Percentiles rank a stretch among this genome's conserved stretches.
phyloP scores from a whole-genome alignment of 2,797 vertebrate genomes.

The Clamator glandarius region DNA sequence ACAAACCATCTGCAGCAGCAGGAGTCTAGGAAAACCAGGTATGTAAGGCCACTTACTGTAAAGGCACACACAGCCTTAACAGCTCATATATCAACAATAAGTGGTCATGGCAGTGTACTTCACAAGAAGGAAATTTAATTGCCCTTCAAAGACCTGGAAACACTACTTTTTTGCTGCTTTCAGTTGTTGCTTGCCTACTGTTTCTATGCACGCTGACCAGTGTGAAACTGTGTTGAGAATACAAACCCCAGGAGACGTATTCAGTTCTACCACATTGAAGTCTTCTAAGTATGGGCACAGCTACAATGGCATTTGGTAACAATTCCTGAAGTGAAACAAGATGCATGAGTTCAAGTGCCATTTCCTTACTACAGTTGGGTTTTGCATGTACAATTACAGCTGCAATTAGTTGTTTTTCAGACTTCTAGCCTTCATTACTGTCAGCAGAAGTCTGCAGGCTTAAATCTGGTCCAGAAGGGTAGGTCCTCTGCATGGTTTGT shows the following conservation, averaged over 20 bases:
- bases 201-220: accelerated
- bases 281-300: accelerated
- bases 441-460: background rate
- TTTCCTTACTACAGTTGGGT: background rate
- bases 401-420: background rate
- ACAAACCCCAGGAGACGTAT: background rate
- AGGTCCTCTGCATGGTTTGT: background rate
- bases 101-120: background rate
- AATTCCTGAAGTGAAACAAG: background rate
- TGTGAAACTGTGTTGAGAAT: no score
- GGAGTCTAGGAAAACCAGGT: background rate
- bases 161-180: background rate
- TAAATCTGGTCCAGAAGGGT: background rate
- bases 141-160: background rate
- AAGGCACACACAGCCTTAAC: background rate
- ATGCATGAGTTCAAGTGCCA: accelerated
- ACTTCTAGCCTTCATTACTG: background rate
- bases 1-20: background rate
- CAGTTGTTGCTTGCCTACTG: accelerated
- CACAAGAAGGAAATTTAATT: background rate
- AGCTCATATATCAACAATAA: background rate
- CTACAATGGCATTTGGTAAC: background rate
- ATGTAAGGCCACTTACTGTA: no score
- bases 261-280: background rate
- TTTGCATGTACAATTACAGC: background rate